phyloP scores from a whole-genome alignment of 2,888 invertebrate species.

The Pyrocoelia pectoralis region DNA sequence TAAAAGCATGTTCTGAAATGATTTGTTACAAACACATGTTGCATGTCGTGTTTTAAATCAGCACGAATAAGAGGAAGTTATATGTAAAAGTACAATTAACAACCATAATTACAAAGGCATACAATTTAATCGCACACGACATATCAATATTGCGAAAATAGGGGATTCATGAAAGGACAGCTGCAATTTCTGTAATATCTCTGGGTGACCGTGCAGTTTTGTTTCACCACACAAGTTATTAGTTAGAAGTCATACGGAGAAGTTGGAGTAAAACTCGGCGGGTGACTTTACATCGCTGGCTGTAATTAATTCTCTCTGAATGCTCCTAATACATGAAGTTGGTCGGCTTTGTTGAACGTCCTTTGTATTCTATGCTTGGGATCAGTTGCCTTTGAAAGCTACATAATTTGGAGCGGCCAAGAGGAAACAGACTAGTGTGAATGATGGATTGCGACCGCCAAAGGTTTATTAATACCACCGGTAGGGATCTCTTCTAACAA shows the following conservation, averaged over 20 bases:
- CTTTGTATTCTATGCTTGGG: slow-evolving; percentile 34
- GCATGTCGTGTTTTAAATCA: no score
- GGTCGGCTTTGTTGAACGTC: slow-evolving; percentile 35
- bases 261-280: slow-evolving; percentile 38
- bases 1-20: no score
- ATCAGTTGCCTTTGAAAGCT: slow-evolving; percentile 39
- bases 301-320: slow-evolving; percentile 38
- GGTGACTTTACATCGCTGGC: slow-evolving; percentile 36
- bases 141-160: slow-evolving; percentile 21
- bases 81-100: neutral
- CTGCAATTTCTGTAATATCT: slow-evolving; percentile 24
- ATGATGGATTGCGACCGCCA: slow-evolving; percentile 46
- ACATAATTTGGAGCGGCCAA: slow-evolving; percentile 40
- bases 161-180: slow-evolving; percentile 20
- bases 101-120: neutral
- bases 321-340: slow-evolving; percentile 35
- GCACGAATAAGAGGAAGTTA: no score
- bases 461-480: slow-evolving; percentile 45
- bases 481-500: slow-evolving; percentile 42
- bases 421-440: slow-evolving; percentile 38
- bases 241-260: slow-evolving; percentile 33
- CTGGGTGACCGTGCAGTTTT: slow-evolving; percentile 33
- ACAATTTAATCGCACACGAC: slow-evolving; percentile 19
- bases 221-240: slow-evolving; percentile 37
- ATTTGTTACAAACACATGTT: no score